phyloP scores from a whole-genome alignment of 2,113 vertebrate genomes.

The Scolopax mira region DNA sequence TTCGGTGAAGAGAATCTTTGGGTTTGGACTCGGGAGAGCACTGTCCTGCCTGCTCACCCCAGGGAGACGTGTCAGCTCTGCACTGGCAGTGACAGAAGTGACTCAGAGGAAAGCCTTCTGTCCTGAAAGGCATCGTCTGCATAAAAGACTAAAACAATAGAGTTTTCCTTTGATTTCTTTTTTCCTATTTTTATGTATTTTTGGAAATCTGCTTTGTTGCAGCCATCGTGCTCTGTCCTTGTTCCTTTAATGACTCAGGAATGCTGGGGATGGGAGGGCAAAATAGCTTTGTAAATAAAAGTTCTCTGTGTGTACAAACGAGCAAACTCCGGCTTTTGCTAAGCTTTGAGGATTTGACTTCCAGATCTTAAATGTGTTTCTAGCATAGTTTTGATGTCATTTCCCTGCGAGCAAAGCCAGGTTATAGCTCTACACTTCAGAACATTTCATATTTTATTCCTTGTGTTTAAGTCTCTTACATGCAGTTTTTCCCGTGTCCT shows the following conservation, averaged over 20 bases:
- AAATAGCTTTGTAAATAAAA: slow-evolving; percentile 36
- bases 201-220: background rate
- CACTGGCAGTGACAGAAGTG: background rate
- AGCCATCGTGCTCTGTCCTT: background rate
- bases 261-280: background rate
- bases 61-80: background rate
- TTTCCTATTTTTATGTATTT: background rate
- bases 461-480: background rate
- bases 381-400: slow-evolving; percentile 47
- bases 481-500: background rate
- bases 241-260: slow-evolving; percentile 11
- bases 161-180: background rate
- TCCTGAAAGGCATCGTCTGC: background rate
- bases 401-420: slow-evolving; percentile 40
- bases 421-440: slow-evolving; percentile 1
- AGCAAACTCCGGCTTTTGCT: slow-evolving; percentile 11
- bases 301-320: background rate
- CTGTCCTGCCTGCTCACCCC: background rate
- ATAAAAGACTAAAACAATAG: background rate
- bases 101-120: background rate
- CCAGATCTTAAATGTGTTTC: slow-evolving; percentile 31
- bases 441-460: slow-evolving; percentile 30
- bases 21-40: background rate
- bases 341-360: slow-evolving; percentile 54
- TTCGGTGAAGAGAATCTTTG: no score